Conservation (phyloP, 2,888 invertebrate genomes). For the Rhodophaea formosa region DNA sequence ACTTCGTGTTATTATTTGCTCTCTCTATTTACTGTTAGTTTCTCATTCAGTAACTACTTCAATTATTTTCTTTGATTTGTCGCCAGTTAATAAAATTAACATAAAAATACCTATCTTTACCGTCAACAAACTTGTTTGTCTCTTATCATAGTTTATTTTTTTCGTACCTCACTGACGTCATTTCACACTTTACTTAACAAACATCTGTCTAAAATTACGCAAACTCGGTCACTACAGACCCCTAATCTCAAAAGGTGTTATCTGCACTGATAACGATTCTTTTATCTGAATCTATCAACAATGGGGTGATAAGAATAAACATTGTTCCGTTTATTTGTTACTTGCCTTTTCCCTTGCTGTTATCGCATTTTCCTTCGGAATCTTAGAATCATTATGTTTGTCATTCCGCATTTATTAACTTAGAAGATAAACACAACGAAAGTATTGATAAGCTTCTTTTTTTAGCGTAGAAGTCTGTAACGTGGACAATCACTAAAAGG, state of each 20-base stretch:
- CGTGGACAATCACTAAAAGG: too few species aligned
- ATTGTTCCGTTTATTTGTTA: neutral
- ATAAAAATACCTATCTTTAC: neutral
- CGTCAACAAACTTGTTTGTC: neutral
- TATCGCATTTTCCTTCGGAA: too few species aligned
- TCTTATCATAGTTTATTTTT: neutral
- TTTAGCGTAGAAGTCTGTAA: too few species aligned
- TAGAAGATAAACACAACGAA: too few species aligned
- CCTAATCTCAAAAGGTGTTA: constrained; percentile 1
- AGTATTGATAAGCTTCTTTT: too few species aligned
- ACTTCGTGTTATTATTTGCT: neutral
- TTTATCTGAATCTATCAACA: constrained; percentile 11
- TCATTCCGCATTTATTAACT: too few species aligned
- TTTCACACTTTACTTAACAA: neutral
- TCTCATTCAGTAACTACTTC: too few species aligned
- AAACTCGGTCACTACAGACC: neutral
- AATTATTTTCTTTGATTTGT: neutral
- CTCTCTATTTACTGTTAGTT: neutral
- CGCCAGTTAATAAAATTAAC: neutral
- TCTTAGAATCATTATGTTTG: too few species aligned
- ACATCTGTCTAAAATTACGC: constrained; percentile 4
- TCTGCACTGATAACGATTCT: constrained; percentile 1
- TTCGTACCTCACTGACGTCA: neutral
- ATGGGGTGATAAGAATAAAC: constrained; percentile 5
- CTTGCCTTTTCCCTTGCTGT: neutral